phyloP scores from a whole-genome alignment of 1,140 invertebrate genomes.

The Geopemphigus sp. region DNA sequence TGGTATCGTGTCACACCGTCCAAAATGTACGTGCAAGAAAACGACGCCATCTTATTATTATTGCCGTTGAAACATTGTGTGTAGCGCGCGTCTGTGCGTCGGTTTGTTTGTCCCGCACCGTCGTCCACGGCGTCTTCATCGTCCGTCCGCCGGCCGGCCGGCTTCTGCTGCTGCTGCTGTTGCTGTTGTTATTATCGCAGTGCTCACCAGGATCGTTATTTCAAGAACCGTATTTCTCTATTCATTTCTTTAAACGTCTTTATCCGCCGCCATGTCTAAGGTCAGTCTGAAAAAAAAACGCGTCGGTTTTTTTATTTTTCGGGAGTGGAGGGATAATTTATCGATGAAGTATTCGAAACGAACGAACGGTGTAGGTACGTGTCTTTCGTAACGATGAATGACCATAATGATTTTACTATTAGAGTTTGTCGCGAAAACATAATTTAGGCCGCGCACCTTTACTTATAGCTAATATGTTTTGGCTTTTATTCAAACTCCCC shows the following conservation, averaged over 20 bases:
- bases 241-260: background rate
- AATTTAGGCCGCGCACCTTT: slow-evolving; percentile 4
- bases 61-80: slow-evolving; percentile 11
- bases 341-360: background rate
- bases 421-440: background rate
- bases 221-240: slow-evolving; percentile 1
- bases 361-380: background rate
- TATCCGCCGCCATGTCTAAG: slow-evolving; percentile 40
- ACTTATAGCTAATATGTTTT: background rate
- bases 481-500: slow-evolving; percentile 2
- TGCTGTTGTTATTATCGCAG: background rate
- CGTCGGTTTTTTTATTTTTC: background rate
- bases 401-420: background rate
- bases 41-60: slow-evolving; percentile 27
- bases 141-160: background rate
- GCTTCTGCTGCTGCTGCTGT: background rate
- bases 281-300: slow-evolving; percentile 22
- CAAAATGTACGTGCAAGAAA: background rate
- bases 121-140: background rate
- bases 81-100: background rate
- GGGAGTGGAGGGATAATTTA: background rate
- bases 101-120: background rate
- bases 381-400: no score
- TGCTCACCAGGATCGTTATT: background rate
- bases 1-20: background rate